Evolutionary conservation across 2,113 vertebrate species (phyloP).

Genomic region (Cacatua alba): DNA sequence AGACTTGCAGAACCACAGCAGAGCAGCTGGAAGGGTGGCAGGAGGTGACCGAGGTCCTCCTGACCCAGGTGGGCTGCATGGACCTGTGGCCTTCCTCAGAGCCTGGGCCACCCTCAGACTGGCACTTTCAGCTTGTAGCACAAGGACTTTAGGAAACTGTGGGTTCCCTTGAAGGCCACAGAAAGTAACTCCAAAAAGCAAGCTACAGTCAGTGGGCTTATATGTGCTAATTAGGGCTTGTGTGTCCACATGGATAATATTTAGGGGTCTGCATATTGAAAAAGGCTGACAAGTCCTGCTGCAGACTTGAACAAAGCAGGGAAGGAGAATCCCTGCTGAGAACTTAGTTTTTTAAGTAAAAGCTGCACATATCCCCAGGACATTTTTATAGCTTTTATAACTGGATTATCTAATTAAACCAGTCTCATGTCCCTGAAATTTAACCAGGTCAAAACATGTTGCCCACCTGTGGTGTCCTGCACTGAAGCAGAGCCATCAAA

Average conservation of each 20-base stretch:
- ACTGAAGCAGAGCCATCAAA: not conserved
- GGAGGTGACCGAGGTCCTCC: not conserved
- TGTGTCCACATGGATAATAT: not conserved
- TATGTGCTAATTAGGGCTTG: not conserved
- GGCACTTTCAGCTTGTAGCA: not conserved
- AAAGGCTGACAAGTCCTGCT: not conserved
- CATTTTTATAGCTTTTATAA: not conserved
- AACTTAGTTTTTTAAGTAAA: not conserved
- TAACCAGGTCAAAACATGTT: not conserved
- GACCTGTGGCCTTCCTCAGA: not conserved
- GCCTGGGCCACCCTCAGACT: not conserved
- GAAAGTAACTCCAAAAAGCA: not conserved
- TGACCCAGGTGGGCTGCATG: not conserved
- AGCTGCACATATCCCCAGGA: not conserved
- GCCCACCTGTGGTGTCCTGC: not conserved
- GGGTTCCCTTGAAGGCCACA: not conserved
- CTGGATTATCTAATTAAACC: conserved; percentile 1
- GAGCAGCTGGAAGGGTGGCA: not conserved
- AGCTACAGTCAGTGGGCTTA: not conserved
- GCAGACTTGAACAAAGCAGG: not conserved
- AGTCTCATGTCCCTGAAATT: not conserved
- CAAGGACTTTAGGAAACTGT: not conserved
- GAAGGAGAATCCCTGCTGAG: not conserved
- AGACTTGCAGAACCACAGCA: not conserved
- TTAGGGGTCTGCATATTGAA: not conserved